Percentiles rank a stretch among this genome's conserved stretches.
Conservation (phyloP, 2,113 vertebrate species). For the Phylloscopus trochilus region DNA sequence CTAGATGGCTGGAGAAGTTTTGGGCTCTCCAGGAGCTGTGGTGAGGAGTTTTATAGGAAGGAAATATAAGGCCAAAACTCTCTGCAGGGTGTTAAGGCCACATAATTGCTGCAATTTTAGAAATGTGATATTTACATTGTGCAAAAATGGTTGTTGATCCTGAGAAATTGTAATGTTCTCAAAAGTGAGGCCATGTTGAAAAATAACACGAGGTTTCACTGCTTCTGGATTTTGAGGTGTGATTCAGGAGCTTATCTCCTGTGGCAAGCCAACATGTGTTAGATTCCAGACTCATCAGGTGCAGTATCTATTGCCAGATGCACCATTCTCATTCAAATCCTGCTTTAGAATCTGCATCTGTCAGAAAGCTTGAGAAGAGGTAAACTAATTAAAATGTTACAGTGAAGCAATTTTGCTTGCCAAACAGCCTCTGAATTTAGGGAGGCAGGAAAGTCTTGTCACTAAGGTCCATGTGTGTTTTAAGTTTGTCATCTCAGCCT, state of each 20-base stretch:
- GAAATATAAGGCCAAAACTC: background rate
- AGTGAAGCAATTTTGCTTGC: background rate
- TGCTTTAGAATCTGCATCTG: background rate
- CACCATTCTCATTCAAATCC: background rate
- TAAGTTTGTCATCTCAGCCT: background rate
- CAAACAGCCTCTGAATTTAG: background rate
- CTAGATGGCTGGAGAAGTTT: background rate
- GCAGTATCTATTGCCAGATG: background rate
- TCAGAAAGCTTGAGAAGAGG: slow-evolving; percentile 5
- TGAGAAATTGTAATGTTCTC: background rate
- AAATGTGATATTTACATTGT: background rate
- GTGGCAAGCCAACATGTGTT: accelerated
- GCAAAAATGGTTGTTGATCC: background rate
- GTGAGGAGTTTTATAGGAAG: background rate
- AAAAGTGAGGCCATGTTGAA: background rate
- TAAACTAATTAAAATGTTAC: slow-evolving; percentile 29
- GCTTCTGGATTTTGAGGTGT: background rate
- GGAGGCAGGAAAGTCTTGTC: background rate
- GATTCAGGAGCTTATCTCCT: background rate
- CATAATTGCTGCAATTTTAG: background rate
- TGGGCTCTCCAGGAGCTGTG: background rate
- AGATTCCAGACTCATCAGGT: background rate
- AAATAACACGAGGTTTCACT: background rate
- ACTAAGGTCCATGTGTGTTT: background rate
- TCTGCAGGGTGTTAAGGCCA: background rate